Evolutionary conservation across 2,888 invertebrate species (phyloP).

Genomic region (Pemphredon lugubris): DNA sequence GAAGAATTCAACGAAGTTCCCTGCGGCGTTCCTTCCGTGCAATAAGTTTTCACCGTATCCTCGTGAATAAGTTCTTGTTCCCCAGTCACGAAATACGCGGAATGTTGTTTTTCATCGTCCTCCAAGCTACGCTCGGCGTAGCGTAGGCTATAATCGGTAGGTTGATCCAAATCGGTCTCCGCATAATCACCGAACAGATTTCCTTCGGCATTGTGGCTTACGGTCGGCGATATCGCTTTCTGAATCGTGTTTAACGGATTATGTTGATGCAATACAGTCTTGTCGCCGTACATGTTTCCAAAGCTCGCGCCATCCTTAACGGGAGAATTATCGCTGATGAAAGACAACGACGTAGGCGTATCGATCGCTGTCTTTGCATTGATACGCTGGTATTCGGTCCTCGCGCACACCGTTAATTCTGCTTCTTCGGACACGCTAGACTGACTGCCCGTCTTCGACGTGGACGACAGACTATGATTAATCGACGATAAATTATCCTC

Average conservation of each 20-base stretch:
- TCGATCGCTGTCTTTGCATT: slow-evolving; percentile 9
- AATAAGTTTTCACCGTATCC: slow-evolving; percentile 94
- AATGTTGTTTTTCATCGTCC: slow-evolving; percentile 75
- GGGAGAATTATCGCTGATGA: slow-evolving; percentile 23
- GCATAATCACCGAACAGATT: slow-evolving; percentile 73
- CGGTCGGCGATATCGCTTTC: slow-evolving; percentile 60
- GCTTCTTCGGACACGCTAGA: slow-evolving; percentile 60
- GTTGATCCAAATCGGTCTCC: slow-evolving; percentile 82
- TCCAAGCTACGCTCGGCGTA: slow-evolving; percentile 92
- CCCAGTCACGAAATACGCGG: slow-evolving; percentile 68
- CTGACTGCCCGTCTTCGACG: slow-evolving; percentile 53
- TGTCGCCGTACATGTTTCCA: slow-evolving; percentile 39
- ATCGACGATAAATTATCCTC: slow-evolving; percentile 69
- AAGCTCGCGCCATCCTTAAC: slow-evolving; percentile 33
- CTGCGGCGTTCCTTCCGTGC: slow-evolving; percentile 94
- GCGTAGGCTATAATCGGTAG: slow-evolving; percentile 94
- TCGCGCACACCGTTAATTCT: slow-evolving; percentile 47
- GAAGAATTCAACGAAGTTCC: slow-evolving; percentile 87
- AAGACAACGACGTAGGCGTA: slow-evolving; percentile 26
- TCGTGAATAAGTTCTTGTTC: slow-evolving; percentile 83
- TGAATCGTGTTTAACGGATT: slow-evolving; percentile 55
- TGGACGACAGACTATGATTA: slow-evolving; percentile 42
- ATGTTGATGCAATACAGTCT: slow-evolving; percentile 42
- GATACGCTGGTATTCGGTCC: slow-evolving; percentile 41
- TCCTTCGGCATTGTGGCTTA: slow-evolving; percentile 52